phyloP scores from a whole-genome alignment of 2,888 invertebrate genomes.

The Xanthorhoe spadicearia region DNA sequence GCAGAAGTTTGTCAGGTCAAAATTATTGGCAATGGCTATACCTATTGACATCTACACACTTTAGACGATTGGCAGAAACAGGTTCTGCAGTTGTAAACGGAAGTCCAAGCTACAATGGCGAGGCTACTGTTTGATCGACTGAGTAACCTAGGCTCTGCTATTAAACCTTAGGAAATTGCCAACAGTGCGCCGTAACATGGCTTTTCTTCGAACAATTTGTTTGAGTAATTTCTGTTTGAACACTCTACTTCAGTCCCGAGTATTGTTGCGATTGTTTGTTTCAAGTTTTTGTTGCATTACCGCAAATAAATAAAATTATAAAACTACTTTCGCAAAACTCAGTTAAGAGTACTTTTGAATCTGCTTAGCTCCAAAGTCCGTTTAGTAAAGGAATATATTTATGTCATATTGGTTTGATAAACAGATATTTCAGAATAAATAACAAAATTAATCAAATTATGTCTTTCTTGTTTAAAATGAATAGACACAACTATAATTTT shows the following conservation, averaged over 20 bases:
- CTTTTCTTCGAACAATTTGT: conserved; percentile 48
- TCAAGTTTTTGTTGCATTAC: conserved; percentile 1
- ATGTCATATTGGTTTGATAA: no score
- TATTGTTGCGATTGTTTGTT: conserved; percentile 6
- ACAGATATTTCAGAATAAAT: no score
- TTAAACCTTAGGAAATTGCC: conserved; percentile 60
- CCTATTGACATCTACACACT: background rate
- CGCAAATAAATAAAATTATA: background rate
- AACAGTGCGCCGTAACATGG: conserved; percentile 49
- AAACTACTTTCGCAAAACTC: background rate
- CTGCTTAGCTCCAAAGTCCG: no score
- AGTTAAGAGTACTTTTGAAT: no score
- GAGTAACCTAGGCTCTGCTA: conserved; percentile 59
- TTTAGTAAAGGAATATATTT: no score
- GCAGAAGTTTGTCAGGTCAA: background rate
- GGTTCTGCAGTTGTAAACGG: conserved; percentile 6
- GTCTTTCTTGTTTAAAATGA: no score
- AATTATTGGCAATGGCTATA: background rate
- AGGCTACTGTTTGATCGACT: conserved; percentile 56
- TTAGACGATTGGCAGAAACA: conserved; percentile 2
- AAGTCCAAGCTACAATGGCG: conserved; percentile 12
- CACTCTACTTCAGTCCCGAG: conserved; percentile 18
- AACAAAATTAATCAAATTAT: no score
- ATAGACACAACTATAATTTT: no score
- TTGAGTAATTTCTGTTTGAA: conserved; percentile 28